phyloP scores from a whole-genome alignment of 2,888 invertebrate genomes.

The Drosophila trichaetosa region DNA sequence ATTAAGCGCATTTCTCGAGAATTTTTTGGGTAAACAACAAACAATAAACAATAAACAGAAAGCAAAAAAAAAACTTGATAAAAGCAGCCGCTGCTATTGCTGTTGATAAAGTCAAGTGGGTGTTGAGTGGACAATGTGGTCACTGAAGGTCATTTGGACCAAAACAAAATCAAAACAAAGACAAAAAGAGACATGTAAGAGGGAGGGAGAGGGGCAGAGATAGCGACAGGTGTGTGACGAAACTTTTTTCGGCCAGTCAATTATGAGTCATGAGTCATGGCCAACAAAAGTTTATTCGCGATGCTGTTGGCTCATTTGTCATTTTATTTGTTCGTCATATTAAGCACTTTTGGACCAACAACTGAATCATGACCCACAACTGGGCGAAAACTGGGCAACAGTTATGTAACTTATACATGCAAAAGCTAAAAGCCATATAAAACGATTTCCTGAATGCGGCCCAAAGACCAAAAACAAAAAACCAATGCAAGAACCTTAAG shows the following conservation, averaged over 20 bases:
- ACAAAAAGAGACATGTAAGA: background rate
- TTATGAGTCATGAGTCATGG: slow-evolving; percentile 49
- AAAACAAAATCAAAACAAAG: slow-evolving; percentile 7
- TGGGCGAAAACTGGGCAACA: slow-evolving; percentile 10
- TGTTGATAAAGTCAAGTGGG: slow-evolving; percentile 16
- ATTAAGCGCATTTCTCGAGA: slow-evolving; percentile 24
- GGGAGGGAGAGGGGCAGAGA: background rate
- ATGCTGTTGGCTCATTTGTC: slow-evolving; percentile 18
- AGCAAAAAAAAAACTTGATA: slow-evolving; percentile 28
- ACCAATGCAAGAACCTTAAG: slow-evolving; percentile 46
- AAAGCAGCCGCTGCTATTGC: slow-evolving; percentile 4
- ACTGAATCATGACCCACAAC: slow-evolving; percentile 46
- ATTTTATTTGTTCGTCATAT: slow-evolving; percentile 34
- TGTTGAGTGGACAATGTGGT: slow-evolving; percentile 12
- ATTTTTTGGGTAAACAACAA: slow-evolving; percentile 13
- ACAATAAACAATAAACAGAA: slow-evolving; percentile 4
- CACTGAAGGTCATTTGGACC: slow-evolving; percentile 42
- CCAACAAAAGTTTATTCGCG: slow-evolving; percentile 11
- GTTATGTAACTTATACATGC: slow-evolving; percentile 66
- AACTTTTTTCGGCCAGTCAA: slow-evolving; percentile 18
- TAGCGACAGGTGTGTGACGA: slow-evolving; percentile 28
- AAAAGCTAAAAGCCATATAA: slow-evolving; percentile 65
- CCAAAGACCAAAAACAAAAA: slow-evolving; percentile 8
- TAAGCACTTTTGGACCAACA: slow-evolving; percentile 16
- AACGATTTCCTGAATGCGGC: slow-evolving; percentile 63